Percentiles rank a stretch among this genome's conserved stretches.
Conservation (phyloP, 2,797 vertebrate genomes). For the Petrocephalus schoutedeni region DNA sequence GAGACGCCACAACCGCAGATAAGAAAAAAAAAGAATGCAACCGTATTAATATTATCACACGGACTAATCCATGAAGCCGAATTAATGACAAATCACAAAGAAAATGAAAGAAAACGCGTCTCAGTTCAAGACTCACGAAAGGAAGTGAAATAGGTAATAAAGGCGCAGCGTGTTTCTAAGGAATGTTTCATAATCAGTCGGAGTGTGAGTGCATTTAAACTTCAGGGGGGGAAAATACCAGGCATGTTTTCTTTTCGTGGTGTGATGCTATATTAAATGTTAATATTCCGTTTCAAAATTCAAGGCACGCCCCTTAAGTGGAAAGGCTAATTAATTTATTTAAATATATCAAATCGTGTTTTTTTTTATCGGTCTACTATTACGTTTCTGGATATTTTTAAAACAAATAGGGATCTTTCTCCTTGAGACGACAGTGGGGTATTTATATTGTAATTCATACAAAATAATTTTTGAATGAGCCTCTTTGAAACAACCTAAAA, state of each 20-base stretch:
- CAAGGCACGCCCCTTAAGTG: not conserved
- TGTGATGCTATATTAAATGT: not conserved
- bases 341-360: not conserved
- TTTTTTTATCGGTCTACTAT: not conserved
- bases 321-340: constrained; percentile 3
- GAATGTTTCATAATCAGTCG: not conserved
- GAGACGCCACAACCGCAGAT: constrained; percentile 43
- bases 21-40: constrained; percentile 19
- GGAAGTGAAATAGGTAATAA: not conserved
- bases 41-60: not conserved
- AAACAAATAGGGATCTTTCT: not conserved
- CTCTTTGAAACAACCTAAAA: not conserved
- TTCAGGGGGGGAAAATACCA: not conserved
- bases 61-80: not conserved
- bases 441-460: not conserved
- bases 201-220: not conserved
- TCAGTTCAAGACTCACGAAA: constrained; percentile 5
- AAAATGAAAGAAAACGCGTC: not conserved
- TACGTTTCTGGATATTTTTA: not conserved
- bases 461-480: not conserved
- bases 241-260: not conserved
- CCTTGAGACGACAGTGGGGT: not conserved
- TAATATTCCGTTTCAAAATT: constrained; percentile 5
- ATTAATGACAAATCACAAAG: not conserved
- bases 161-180: not conserved